These are phyloP conservation scores for Podarcis siculus DNA, from an alignment of 2,797 vertebrate species.

Conservation along the genomic window DNA sequence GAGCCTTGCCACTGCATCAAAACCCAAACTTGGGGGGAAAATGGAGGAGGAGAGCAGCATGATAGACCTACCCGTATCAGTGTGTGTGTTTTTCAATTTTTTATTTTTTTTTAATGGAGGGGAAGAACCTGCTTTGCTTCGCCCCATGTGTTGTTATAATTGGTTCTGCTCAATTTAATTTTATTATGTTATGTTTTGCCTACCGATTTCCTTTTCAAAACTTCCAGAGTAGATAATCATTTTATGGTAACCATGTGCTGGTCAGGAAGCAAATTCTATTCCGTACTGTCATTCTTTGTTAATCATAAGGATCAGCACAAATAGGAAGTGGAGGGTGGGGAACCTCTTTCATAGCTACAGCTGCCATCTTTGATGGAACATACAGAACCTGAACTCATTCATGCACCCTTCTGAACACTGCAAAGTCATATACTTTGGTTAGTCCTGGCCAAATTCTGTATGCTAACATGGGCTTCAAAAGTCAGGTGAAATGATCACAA, in stretches of 20 bases:
- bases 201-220: conserved; percentile 30
- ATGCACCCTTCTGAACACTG: background rate
- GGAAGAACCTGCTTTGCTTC: too few species aligned
- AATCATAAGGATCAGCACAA: conserved; percentile 34
- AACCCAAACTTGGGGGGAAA: background rate
- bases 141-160: background rate
- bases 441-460: background rate
- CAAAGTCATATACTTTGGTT: background rate
- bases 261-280: conserved; percentile 42
- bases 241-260: background rate
- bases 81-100: too few species aligned
- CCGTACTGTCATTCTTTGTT: conserved; percentile 39
- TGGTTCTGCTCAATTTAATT: conserved; percentile 38
- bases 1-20: background rate
- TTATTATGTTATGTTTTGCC: conserved; percentile 25
- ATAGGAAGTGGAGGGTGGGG: conserved; percentile 46
- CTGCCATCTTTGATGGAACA: conserved; percentile 44
- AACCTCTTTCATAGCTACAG: conserved; percentile 51
- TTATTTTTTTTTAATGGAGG: too few species aligned
- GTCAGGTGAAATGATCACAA: too few species aligned
- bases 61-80: background rate
- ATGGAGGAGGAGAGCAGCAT: background rate
- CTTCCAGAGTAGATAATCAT: conserved; percentile 30
- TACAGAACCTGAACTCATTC: background rate
- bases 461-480: too few species aligned